These are phyloP conservation scores for Seira sanloemensis DNA, from an alignment of 2,888 invertebrate species.

Conservation along the genomic window DNA sequence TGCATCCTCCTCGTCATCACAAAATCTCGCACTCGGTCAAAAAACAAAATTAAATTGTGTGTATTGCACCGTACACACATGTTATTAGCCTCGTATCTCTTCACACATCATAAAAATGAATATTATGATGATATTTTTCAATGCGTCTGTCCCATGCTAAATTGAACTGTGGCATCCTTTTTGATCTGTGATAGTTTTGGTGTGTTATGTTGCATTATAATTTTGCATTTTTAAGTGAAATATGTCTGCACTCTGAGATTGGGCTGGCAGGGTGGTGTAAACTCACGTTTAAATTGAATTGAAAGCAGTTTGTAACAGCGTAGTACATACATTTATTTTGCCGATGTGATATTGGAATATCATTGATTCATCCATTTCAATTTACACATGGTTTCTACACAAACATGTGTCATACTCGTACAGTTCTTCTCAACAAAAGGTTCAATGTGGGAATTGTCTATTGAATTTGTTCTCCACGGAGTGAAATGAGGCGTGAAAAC, in stretches of 20 bases:
- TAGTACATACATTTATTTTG: too few relatives aligned
- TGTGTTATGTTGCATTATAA: background rate
- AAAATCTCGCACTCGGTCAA: background rate
- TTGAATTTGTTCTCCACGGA: background rate
- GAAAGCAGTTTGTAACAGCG: too few relatives aligned
- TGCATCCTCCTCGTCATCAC: background rate
- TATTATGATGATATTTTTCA: background rate
- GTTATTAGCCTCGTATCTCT: background rate
- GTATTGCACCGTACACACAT: background rate
- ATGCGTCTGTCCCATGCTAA: background rate
- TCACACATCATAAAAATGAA: background rate
- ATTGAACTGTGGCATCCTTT: background rate
- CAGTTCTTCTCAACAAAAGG: too few relatives aligned
- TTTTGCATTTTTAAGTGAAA: background rate
- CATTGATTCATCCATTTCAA: too few relatives aligned
- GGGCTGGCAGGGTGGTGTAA: background rate
- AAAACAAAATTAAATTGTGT: background rate
- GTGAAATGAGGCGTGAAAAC: slow-evolving; percentile 54
- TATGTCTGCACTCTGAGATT: background rate
- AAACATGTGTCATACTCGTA: background rate
- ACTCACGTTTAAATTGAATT: background rate
- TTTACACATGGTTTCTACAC: too few relatives aligned
- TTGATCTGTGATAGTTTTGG: background rate
- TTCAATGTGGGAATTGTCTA: background rate
- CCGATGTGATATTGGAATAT: too few relatives aligned